These are phyloP conservation scores for Nemotelus nigrinus DNA, from an alignment of 2,888 invertebrate genomes.

Conservation along the genomic window DNA sequence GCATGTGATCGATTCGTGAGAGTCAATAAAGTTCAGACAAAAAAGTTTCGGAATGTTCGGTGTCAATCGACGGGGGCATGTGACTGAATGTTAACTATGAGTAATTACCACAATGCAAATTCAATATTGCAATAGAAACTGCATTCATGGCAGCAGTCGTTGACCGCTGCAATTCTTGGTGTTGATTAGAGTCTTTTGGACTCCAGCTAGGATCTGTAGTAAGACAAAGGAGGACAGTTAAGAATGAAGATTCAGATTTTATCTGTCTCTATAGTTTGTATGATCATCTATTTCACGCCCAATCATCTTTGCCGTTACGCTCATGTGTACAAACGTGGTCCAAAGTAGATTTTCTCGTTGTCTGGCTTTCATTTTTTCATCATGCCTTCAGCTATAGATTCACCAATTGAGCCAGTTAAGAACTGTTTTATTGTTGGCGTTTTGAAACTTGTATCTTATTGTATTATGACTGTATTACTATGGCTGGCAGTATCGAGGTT, in stretches of 20 bases:
- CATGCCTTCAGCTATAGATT: constrained; percentile 17
- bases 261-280: no score
- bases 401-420: constrained; percentile 44
- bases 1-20: no score
- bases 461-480: neutral
- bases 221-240: no score
- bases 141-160: neutral
- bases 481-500: constrained; percentile 3
- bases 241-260: no score
- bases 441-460: neutral
- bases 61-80: constrained; percentile 34
- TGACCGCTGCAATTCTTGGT: no score
- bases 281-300: no score
- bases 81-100: constrained; percentile 20
- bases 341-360: constrained; percentile 9
- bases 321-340: neutral
- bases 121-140: constrained; percentile 12
- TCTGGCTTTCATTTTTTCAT: neutral
- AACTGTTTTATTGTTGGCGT: constrained; percentile 25
- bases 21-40: neutral
- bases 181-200: no score
- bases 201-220: no score
- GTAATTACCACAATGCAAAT: neutral
- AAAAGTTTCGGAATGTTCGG: constrained; percentile 13
- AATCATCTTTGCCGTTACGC: neutral